Percentiles rank a stretch among this genome's conserved stretches.
Conservation (phyloP, 2,113 vertebrate genomes). For the Pelobates fuscus region DNA sequence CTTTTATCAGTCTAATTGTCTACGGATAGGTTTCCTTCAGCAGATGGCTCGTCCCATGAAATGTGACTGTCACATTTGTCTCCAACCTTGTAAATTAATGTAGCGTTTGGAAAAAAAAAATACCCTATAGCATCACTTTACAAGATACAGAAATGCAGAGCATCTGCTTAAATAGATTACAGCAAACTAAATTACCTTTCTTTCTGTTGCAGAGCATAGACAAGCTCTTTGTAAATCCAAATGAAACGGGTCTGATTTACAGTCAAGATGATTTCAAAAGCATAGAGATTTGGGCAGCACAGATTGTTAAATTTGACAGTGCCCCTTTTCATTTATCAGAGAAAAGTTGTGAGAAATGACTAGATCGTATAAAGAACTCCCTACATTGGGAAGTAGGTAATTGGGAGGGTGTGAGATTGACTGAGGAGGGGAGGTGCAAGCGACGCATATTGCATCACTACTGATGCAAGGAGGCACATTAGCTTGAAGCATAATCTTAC, state of each 20-base stretch:
- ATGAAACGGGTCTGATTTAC: not conserved
- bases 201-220: not conserved
- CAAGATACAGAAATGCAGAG: not conserved
- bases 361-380: too few relatives aligned
- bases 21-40: constrained; percentile 21
- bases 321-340: too few relatives aligned
- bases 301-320: too few relatives aligned
- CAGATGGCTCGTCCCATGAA: constrained; percentile 35
- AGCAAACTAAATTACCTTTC: not conserved
- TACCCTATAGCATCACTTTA: constrained; percentile 1
- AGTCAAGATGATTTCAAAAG: not conserved
- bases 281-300: not conserved
- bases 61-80: constrained; percentile 31
- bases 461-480: too few relatives aligned
- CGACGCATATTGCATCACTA: too few relatives aligned
- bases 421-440: too few relatives aligned
- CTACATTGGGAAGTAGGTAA: too few relatives aligned
- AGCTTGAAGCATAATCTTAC: too few relatives aligned
- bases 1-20: constrained; percentile 9
- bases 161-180: constrained; percentile 40
- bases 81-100: constrained; percentile 30
- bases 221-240: not conserved
- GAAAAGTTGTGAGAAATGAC: too few relatives aligned
- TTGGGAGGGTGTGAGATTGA: too few relatives aligned
- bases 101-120: constrained; percentile 8